phyloP scores from a whole-genome alignment of 1,140 invertebrate species.

The Coenobita brevimanus region DNA sequence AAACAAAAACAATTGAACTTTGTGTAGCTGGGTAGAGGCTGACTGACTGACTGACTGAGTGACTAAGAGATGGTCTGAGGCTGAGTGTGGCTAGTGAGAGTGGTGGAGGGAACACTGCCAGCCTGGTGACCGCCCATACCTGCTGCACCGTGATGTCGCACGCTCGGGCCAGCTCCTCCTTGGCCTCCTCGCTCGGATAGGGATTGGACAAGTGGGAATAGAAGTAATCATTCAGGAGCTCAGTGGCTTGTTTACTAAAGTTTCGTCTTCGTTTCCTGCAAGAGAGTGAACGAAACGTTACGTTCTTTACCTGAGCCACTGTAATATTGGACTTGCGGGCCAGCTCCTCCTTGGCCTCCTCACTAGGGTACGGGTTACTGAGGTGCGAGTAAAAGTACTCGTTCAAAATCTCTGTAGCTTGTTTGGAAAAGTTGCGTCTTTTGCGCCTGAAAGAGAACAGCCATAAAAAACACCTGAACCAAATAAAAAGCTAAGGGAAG shows the following conservation, averaged over 20 bases:
- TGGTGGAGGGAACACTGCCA: slow-evolving; percentile 45
- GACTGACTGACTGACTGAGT: slow-evolving; percentile 32
- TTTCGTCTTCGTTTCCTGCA: slow-evolving; percentile 96
- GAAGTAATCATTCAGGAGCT: slow-evolving; percentile 99
- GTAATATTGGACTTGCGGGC: slow-evolving; percentile 81
- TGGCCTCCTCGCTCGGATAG: slow-evolving; percentile 99
- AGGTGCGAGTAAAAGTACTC: slow-evolving; percentile 82
- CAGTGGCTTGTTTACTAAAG: slow-evolving; percentile 99
- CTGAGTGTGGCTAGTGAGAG: slow-evolving; percentile 56
- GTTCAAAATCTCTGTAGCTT: slow-evolving; percentile 81
- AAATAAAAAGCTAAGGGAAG: slow-evolving; percentile 65
- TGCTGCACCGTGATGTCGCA: slow-evolving; percentile 99
- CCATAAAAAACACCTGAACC: slow-evolving; percentile 72
- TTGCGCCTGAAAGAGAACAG: slow-evolving; percentile 77
- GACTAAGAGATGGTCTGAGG: slow-evolving; percentile 36
- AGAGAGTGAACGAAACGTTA: slow-evolving; percentile 68
- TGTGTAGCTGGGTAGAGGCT: slow-evolving; percentile 52
- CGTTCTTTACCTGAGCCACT: slow-evolving; percentile 78
- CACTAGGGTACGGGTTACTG: slow-evolving; percentile 80
- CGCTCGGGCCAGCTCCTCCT: slow-evolving; percentile 98
- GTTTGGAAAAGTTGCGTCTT: slow-evolving; percentile 81
- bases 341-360: slow-evolving; percentile 82
- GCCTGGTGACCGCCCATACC: slow-evolving; percentile 74
- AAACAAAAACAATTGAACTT: slow-evolving; percentile 39
- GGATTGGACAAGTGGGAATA: slow-evolving; percentile 99